Evolutionary conservation across 2,888 invertebrate species (phyloP), one percentile per base, ranked within the genome.

Genomic region (Drosophila barbarae): DNA sequence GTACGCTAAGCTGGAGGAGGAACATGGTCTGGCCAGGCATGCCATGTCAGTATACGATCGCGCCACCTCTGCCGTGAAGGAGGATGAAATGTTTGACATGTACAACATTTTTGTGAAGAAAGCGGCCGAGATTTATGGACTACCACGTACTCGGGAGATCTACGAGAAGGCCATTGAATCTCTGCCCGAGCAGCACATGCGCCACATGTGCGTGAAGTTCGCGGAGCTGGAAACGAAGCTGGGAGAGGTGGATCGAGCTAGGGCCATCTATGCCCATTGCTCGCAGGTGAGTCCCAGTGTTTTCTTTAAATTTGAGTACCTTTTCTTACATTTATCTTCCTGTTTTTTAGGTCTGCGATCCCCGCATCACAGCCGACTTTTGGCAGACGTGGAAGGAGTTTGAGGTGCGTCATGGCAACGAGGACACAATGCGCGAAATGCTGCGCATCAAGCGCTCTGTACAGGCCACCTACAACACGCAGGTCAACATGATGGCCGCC

Each of bases 321-420:
- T 8, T 36, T 7, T 5, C 5, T 5, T 9, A n/a, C 7, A 7
- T 15, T 1, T 12, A 6, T 21, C 2, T 2, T 18, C 3, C 1
- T 18, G 0, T 18, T 13, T n/a, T 13, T 13, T 6, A 87, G 87
- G 88, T 88, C 2, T 99, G 98, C 90, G 99, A 99, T 91, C 99
- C 99, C 2, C 93, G 99, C 87, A 98, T 98, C 9, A 96, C 97
- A 5, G 93, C 93, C 0, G 95, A 96, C 59, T 99, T 99, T 90
- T 99, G 99, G 99, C 96, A 97, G 87, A 96, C 96, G 1, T 99
- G 99, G 99, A 98, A 98, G 89, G 98, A 99, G 86, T 99, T 99
- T 91, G 99, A 99, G 91, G 96, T 99, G 18, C 93, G 96, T 49
- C 99, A 99, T 90, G 99, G 99, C 15, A 99, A 99, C 90, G 99